Base-by-base conservation (phyloP, 2,797 vertebrate genomes). In the Ambastaia sidthimunki region DNA sequence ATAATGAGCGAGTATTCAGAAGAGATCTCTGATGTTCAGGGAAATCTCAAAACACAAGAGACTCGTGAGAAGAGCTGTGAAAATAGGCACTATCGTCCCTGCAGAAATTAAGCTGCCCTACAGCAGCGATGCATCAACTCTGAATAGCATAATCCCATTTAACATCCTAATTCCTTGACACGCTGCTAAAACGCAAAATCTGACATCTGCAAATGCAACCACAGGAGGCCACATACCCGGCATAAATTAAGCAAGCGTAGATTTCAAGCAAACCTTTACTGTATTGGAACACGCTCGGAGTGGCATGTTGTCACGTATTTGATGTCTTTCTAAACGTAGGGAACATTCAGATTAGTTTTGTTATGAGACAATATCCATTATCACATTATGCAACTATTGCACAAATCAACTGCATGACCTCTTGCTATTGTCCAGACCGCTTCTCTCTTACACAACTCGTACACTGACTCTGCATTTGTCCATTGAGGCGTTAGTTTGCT, bases 351-450 rank as follows among this genome's bases (percentile, higher is more conserved):
- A 62, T 76, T 48, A 34, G 23, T 68, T 70, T 70, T 62, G 54
- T 23, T 41, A 54, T 28, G 79, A 74, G 15, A 63, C 1, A 44
- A 18, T n/a, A 59, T 37, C 5, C 21, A 66, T 59, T 79, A 79
- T 84, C 76, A 65, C 48, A 55, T 84, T 82, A 86, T 77, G 57
- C 75, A 83, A 85, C 76, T 19, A 23, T 4, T 21, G 31, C 79
- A 77, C 47, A 59, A 48, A 66, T 54, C 60, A 76, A 28, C 76
- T 50, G 25, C 76, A 81, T 71, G 68, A 78, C 50, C 65, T 71
- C 31, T 63, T 62, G 68, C 57, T 15, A 52, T 63, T 78, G 28
- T 70, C 59, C 25, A 21, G 37, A n/a, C 6, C 44, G 44, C 63
- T 70, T 79, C 47, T 79, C 19, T 70, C 52, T 62, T 59, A 69